phyloP scores from a whole-genome alignment of 2,113 vertebrate genomes.

The Neopipo cinnamomea region DNA sequence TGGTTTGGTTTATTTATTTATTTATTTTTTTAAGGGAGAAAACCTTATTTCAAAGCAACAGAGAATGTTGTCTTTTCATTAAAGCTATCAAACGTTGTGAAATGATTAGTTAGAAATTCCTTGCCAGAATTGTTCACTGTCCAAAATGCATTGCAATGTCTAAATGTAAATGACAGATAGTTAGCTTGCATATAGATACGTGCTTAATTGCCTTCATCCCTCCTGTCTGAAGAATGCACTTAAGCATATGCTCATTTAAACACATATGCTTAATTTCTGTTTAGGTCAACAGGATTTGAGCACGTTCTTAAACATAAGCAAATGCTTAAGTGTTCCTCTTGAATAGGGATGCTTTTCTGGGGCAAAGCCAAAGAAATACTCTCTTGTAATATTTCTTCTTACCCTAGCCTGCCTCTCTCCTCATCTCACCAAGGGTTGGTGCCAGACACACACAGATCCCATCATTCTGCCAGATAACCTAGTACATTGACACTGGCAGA shows the following conservation, averaged over 20 bases:
- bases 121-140: slow-evolving; percentile 53
- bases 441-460: not conserved
- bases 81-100: slow-evolving; percentile 35
- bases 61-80: not conserved
- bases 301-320: slow-evolving; percentile 46
- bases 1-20: not conserved
- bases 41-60: not conserved
- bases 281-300: slow-evolving; percentile 41
- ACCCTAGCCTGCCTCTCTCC: not conserved
- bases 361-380: not conserved
- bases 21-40: not conserved
- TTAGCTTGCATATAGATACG: slow-evolving; percentile 32
- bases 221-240: slow-evolving; percentile 43
- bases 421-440: not conserved
- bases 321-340: slow-evolving; percentile 6
- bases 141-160: slow-evolving; percentile 39
- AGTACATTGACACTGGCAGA: not conserved
- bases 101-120: slow-evolving; percentile 30
- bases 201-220: slow-evolving; percentile 51
- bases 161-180: slow-evolving; percentile 59
- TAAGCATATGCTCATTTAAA: slow-evolving; percentile 56
- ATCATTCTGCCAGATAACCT: not conserved
- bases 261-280: slow-evolving; percentile 55
- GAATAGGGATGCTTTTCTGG: not conserved
- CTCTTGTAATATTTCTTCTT: not conserved